Evolutionary conservation across 2,797 vertebrate species (phyloP).

Genomic region (Spea hammondii): DNA sequence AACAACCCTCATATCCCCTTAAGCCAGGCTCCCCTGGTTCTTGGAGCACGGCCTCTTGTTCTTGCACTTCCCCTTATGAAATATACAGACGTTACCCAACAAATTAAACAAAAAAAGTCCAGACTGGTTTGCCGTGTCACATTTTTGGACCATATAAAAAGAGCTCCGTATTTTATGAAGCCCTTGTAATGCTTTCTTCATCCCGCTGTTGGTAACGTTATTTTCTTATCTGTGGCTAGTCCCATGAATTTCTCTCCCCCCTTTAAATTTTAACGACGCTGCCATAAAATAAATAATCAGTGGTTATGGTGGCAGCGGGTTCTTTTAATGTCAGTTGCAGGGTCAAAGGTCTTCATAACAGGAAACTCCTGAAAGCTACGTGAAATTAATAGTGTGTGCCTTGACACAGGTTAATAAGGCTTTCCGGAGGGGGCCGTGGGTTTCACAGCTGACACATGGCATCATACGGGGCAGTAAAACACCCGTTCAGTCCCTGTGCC

Average conservation of each 20-base stretch:
- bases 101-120: constrained; percentile 13
- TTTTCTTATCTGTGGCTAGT: constrained; percentile 28
- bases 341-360: constrained; percentile 72
- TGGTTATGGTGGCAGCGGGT: constrained; percentile 49
- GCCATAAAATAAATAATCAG: constrained; percentile 50
- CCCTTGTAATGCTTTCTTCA: constrained; percentile 37
- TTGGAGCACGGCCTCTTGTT: constrained; percentile 6
- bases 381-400: constrained; percentile 62
- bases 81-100: constrained; percentile 8
- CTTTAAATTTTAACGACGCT: constrained; percentile 44
- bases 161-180: constrained; percentile 24
- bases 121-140: constrained; percentile 20
- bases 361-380: constrained; percentile 70
- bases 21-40: no score
- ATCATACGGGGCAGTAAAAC: constrained; percentile 73
- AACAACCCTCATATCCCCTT: no score
- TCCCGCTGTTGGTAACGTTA: constrained; percentile 25
- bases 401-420: constrained; percentile 44
- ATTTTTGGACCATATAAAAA: constrained; percentile 37
- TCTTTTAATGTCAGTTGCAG: constrained; percentile 53
- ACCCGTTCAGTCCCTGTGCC: constrained; percentile 57
- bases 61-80: constrained; percentile 13
- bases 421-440: constrained; percentile 55
- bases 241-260: constrained; percentile 40
- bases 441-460: constrained; percentile 71